Evolutionary conservation across 2,797 vertebrate species (phyloP).

Genomic region (Xyrichtys novacula): DNA sequence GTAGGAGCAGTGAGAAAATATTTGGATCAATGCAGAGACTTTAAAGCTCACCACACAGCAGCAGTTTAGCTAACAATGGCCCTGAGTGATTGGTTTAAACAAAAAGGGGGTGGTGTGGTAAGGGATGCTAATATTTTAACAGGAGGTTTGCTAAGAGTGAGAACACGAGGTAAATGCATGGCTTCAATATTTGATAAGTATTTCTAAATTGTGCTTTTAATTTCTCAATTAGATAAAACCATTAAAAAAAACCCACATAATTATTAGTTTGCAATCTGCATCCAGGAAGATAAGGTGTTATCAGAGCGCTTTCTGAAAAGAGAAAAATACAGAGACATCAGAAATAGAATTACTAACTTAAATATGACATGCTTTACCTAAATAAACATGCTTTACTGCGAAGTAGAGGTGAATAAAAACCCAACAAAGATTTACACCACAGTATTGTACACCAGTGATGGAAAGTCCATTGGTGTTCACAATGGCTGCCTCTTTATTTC

Average conservation of each 20-base stretch:
- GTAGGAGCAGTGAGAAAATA: slow-evolving; percentile 27
- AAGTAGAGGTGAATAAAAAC: no score
- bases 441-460: background rate
- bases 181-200: slow-evolving; percentile 11
- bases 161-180: slow-evolving; percentile 7
- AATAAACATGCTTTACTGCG: no score
- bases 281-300: no score
- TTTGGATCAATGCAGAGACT: slow-evolving; percentile 49
- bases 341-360: no score
- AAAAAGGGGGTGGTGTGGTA: background rate
- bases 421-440: no score
- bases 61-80: slow-evolving; percentile 58
- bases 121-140: slow-evolving; percentile 47
- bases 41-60: slow-evolving; percentile 30
- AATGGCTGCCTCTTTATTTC: background rate
- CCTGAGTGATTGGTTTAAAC: slow-evolving; percentile 56
- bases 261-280: no score
- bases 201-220: background rate
- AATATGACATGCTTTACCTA: no score
- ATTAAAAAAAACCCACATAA: no score
- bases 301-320: no score
- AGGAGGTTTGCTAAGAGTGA: slow-evolving; percentile 13
- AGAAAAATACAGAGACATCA: no score
- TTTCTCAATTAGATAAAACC: background rate
- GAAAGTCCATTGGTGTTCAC: background rate